Evolutionary conservation across 2,113 vertebrate genomes (phyloP).

Genomic region (Rhinogobius similis): DNA sequence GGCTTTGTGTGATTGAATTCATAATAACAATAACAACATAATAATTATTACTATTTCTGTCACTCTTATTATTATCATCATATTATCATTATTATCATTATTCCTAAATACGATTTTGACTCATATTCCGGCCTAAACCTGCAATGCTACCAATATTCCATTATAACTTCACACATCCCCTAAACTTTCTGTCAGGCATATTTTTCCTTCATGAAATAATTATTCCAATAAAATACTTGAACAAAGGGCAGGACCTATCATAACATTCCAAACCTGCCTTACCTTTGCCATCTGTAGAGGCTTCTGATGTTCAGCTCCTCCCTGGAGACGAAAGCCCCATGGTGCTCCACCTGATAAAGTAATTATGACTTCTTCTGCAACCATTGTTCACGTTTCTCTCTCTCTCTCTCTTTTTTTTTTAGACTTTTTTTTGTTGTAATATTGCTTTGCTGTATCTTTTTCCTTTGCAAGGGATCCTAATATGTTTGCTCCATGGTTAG

Average conservation of each 20-base stretch:
- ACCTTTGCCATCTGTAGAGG: constrained; percentile 98
- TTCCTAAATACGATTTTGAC: constrained; percentile 49
- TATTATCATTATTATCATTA: too few relatives aligned
- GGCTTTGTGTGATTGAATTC: neutral
- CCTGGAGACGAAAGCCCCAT: constrained; percentile 98
- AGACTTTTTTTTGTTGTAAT: constrained; percentile 9
- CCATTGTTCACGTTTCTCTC: constrained; percentile 71
- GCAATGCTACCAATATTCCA: constrained; percentile 31
- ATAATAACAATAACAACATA: neutral
- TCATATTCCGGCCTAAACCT: constrained; percentile 41
- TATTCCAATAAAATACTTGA: constrained; percentile 12
- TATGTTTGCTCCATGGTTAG: constrained; percentile 67
- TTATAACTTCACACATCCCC: constrained; percentile 42
- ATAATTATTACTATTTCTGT: neutral
- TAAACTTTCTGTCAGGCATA: constrained; percentile 6
- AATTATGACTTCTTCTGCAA: constrained; percentile 89
- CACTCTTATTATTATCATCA: too few relatives aligned
- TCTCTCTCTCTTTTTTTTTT: constrained; percentile 34
- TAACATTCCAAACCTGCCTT: constrained; percentile 39
- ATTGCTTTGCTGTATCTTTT: constrained; percentile 10
- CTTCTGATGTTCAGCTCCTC: constrained; percentile 90
- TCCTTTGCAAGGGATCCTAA: constrained; percentile 56
- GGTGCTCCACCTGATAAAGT: constrained; percentile 92
- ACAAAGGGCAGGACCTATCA: neutral
- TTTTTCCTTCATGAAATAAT: neutral